Base-by-base conservation (phyloP, 92 coral and sea anemone genomes). In the Nematostella vectensis region DNA sequence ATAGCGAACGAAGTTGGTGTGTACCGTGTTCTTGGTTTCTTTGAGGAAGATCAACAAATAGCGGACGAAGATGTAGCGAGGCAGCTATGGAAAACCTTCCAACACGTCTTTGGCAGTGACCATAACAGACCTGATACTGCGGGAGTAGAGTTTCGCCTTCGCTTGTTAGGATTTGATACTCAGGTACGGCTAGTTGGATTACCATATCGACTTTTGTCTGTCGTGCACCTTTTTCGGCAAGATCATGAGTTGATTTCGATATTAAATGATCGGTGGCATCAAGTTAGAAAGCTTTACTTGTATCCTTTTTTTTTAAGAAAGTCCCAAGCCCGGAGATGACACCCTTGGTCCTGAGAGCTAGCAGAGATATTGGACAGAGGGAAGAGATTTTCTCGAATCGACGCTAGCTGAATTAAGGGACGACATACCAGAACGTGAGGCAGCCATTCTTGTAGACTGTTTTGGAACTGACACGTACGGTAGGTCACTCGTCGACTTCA, bases 371-470 rank as follows among this genome's bases (percentile, higher is more conserved):
- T 33, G 40, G 40, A 6, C 8, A 6, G 40, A 33, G 15, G 40
- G 40, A 33, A 33, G 40, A 33, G 40, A 33, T 33, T 33, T 33
- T 33, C 40, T 33, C n/a, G n/a, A n/a, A n/a, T n/a, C n/a, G n/a
- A n/a, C n/a, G n/a, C n/a, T n/a, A n/a, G n/a, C n/a, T 33, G 40
- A 33, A 6, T 33, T 33, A 15, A 33, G 15, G 15, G 8, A 33
- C 6, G 40, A 33, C 40, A 33, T 33, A 6, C 40, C 40, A 33
- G 40, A 33, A 6, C 8, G 6, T 6, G 40, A 33, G 15, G 40
- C 40, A 15, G 40, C 15, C 15, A 33, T 33, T 33, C 40, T 33
- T 33, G 8, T 33, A 6, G 40, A 33, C 40, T 33, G 40, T 15
- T 33, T 6, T 15, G 40, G 40, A 33, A 6, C 15, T 6, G 40